phyloP scores from a whole-genome alignment of 92 coral and sea anemone genomes.

The Plumapathes pennacea region DNA sequence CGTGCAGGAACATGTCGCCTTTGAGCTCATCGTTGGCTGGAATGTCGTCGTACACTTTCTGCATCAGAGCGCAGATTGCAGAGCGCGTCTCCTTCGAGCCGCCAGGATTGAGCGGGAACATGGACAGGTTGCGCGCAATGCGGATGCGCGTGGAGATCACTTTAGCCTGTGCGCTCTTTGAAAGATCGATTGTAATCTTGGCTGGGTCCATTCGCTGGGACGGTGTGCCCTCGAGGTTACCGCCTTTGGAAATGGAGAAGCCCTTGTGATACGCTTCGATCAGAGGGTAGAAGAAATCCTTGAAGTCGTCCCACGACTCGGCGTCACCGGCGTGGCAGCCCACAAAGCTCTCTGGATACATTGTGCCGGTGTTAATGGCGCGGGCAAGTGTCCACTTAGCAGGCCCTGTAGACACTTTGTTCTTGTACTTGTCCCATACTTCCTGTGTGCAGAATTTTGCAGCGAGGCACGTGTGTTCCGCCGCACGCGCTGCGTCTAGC shows the following conservation, averaged over 20 bases:
- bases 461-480: too few relatives aligned
- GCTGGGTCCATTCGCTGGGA: slow-evolving; percentile 55
- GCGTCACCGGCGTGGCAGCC: slow-evolving; percentile 73
- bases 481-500: too few relatives aligned
- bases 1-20: slow-evolving; percentile 51
- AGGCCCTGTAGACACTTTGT: slow-evolving; percentile 25
- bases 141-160: slow-evolving; percentile 65
- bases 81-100: slow-evolving; percentile 54
- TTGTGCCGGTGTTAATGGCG: slow-evolving; percentile 59
- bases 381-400: slow-evolving; percentile 60
- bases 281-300: slow-evolving; percentile 55
- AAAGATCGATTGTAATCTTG: slow-evolving; percentile 41
- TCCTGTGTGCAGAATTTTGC: slow-evolving; percentile 29
- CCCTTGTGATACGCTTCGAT: slow-evolving; percentile 67
- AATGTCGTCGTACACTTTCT: slow-evolving; percentile 52
- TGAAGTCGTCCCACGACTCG: slow-evolving; percentile 61
- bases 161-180: slow-evolving; percentile 35
- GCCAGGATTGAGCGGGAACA: slow-evolving; percentile 61
- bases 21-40: slow-evolving; percentile 70
- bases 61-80: slow-evolving; percentile 51
- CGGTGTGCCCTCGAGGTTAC: slow-evolving; percentile 38
- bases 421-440: slow-evolving; percentile 44
- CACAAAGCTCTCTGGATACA: slow-evolving; percentile 27
- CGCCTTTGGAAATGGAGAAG: slow-evolving; percentile 50
- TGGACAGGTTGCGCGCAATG: slow-evolving; percentile 62